Percentiles rank a stretch among this genome's conserved stretches.
These are phyloP conservation scores for Heliconius erato DNA, from an alignment of 2,888 invertebrate species.

Conservation along the genomic window DNA sequence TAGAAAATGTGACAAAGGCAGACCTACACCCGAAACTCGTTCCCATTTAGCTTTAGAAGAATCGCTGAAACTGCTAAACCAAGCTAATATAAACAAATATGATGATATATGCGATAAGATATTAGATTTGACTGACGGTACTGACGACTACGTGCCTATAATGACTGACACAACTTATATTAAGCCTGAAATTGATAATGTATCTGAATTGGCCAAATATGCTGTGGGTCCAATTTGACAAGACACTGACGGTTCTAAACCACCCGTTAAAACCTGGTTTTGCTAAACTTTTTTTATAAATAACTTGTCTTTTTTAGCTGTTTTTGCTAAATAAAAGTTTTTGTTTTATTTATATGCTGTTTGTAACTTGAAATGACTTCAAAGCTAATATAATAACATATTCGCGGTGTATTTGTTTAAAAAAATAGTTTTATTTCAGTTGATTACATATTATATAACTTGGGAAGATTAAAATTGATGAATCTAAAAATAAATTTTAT, in stretches of 20 bases:
- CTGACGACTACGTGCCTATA: conserved; percentile 79
- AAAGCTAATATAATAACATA: neutral
- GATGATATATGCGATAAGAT: conserved; percentile 73
- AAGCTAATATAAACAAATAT: conserved; percentile 77
- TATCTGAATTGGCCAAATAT: conserved; percentile 74
- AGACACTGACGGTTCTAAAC: conserved; percentile 67
- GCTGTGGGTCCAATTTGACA: conserved; percentile 77
- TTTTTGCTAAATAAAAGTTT: too few relatives aligned
- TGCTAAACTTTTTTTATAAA: conserved; percentile 59
- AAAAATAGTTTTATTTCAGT: neutral
- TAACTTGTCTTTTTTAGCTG: neutral
- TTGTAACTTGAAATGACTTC: neutral
- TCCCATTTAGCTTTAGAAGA: conserved; percentile 76
- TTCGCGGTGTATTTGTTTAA: neutral
- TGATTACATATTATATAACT: neutral
- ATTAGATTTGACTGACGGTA: conserved; percentile 71
- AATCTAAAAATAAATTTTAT: neutral
- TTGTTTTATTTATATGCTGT: neutral
- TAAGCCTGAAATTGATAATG: conserved; percentile 69
- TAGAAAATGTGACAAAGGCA: conserved; percentile 65
- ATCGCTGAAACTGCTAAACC: conserved; percentile 78
- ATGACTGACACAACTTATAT: conserved; percentile 8
- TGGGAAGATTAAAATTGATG: neutral
- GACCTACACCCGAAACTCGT: conserved; percentile 66
- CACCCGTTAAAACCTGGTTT: conserved; percentile 84